Evolutionary conservation across 2,888 invertebrate genomes (phyloP).

Genomic region (Sinhomidia bicolor): DNA sequence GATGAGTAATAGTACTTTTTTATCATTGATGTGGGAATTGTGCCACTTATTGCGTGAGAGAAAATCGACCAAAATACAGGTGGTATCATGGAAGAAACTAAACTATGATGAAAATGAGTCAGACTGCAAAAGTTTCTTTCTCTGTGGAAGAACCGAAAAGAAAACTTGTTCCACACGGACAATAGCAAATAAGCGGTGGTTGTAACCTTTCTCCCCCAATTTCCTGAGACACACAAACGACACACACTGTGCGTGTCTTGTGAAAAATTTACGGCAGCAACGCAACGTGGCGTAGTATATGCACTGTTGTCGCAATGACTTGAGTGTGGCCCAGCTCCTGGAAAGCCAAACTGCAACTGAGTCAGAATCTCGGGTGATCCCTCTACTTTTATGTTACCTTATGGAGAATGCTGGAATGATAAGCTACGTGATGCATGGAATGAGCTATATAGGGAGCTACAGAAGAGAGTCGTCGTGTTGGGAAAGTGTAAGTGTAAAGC

Average conservation of each 20-base stretch:
- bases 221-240: neutral
- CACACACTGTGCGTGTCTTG: neutral
- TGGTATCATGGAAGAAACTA: neutral
- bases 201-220: neutral
- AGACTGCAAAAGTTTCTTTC: neutral
- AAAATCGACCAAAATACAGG: too few relatives aligned
- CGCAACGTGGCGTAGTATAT: neutral
- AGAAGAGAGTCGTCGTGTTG: neutral
- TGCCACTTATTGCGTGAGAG: neutral
- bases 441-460: neutral
- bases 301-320: neutral
- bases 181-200: neutral
- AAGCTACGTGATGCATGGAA: neutral
- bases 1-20: neutral
- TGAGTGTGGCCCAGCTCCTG: neutral
- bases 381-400: neutral
- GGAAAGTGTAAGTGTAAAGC: neutral
- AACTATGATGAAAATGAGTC: neutral
- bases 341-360: conserved; percentile 33
- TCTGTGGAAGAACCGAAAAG: neutral
- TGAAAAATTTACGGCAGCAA: neutral
- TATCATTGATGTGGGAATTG: neutral
- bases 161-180: neutral
- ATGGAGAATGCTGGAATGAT: neutral
- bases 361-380: conserved; percentile 15